Base-by-base conservation (phyloP, 2,888 invertebrate species). In the Neoscelio sp. region DNA sequence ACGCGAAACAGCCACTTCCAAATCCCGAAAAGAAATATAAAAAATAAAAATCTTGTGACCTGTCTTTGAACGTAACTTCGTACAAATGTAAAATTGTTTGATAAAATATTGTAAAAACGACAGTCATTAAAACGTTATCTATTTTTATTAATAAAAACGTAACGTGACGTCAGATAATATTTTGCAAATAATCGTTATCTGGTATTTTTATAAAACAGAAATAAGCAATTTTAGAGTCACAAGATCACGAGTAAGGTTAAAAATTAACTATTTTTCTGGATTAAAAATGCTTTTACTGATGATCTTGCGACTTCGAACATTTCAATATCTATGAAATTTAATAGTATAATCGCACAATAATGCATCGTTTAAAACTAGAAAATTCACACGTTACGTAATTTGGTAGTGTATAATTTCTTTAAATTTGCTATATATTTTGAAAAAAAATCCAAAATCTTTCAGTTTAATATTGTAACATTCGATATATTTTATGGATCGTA, bases 51-150 rank as follows among this genome's bases (percentile, higher is more conserved):
- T 33, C 15, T 44, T 62, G 26, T 18, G 28, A 40, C 18, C 18
- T 40, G 6, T 28, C 28, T 40, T 18, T 64, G 2, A 64, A 23
- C 12, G 38, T 46, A 46, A 60, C 8, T 15, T 44, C 58, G 46
- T 64, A 64, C 64, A 64, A 50, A 64, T 38, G 12, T 26, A 15
- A 40, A 33, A 38, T 56, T 68, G 30, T 46, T 54, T 67, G 54
- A 7, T 56, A 26, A 56, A 46, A 17, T 28, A 23, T 20, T 54
- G 30, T 18, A 17, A 54, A 42, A 44, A 44, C 12, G 6, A 42
- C 17, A 50, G 17, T 12, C 10, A 58, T 58, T 12, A 42, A 58
- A 40, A 33, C 3, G 28, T 13, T 38, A 15, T 23, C n/a, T 54
- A 44, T 67, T 67, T 67, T 54, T 67, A 67, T 17, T 44, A 44